phyloP scores from a whole-genome alignment of 2,113 vertebrate genomes.

The Theristicus caerulescens region DNA sequence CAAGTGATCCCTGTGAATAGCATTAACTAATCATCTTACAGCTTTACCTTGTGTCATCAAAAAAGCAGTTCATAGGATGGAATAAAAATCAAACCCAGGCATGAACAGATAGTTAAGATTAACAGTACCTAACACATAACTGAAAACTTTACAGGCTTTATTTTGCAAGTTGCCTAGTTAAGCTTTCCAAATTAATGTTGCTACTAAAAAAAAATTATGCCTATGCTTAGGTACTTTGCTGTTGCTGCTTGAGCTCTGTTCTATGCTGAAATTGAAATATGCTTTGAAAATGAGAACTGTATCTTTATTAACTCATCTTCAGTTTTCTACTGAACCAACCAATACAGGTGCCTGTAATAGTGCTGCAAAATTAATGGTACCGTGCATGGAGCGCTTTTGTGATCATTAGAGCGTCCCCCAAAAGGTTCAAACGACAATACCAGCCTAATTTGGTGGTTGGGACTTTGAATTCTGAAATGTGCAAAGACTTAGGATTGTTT shows the following conservation, averaged over 20 bases:
- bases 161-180: slow-evolving; percentile 8
- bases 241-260: not conserved
- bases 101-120: not conserved
- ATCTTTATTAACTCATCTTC: not conserved
- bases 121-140: not conserved
- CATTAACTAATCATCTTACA: not conserved
- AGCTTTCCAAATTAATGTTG: not conserved
- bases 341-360: not conserved
- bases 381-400: not conserved
- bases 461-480: not conserved
- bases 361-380: not conserved
- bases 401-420: not conserved
- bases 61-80: not conserved
- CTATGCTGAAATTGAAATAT: not conserved
- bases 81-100: slow-evolving; percentile 19
- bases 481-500: not conserved
- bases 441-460: not conserved
- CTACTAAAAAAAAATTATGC: not conserved
- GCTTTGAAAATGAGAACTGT: not conserved
- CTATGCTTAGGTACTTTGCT: not conserved
- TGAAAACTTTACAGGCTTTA: not conserved
- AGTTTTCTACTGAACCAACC: not conserved
- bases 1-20: not conserved
- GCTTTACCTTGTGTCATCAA: not conserved
- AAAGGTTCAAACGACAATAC: not conserved